Base-by-base conservation (phyloP, 2,113 vertebrate genomes). In the Chamaetylas fuelleborni region DNA sequence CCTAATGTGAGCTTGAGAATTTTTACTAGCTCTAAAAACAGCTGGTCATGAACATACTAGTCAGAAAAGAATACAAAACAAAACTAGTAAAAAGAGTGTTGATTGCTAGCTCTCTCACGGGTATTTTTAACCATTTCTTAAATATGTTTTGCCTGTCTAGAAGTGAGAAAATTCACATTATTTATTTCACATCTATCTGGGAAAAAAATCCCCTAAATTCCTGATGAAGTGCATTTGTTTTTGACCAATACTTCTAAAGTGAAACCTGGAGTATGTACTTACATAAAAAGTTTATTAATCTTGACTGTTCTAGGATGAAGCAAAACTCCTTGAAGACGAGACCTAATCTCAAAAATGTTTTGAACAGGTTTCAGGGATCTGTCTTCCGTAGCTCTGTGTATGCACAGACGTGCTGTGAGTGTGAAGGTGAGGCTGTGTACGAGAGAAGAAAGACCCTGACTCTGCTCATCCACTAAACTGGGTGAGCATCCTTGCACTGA, bases 21-120 rank as follows among this genome's bases (percentile, higher is more conserved):
- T 96, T 96, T 96, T 96, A 96, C 94, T 97, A 96, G 92, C 80
- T 96, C 94, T 79, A 81, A 86, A 95, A 96, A 90, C 96, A 97
- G 96, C 96, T 97, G 96, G 76, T 86, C 91, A 38, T 69, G 91
- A 94, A 90, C 91, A 76, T 45, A 74, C 84, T 57, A 95, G 92
- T 95, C 90, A 92, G 88, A 95, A 97, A 96, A 95, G 87, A 97
- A 96, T 88, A 95, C 91, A 96, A 95, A 94, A 94, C 91, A 95
- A 95, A 96, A 84, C 90, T 69, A 84, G 93, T 92, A 92, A 93
- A 96, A 92, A 48, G 80, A 85, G 94, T 94, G 94, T 94, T 96
- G 95, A 95, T 89, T 96, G 86, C 92, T 92, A 69, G 93, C 51
- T 81, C 90, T 97, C 95, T 96, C 94, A 96, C 10, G 86, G 90